A percentile compares a stretch with the other conserved stretches of the same genome.
Conservation (phyloP, 2,888 invertebrate species). For the Hirtodrosophila confusa region DNA sequence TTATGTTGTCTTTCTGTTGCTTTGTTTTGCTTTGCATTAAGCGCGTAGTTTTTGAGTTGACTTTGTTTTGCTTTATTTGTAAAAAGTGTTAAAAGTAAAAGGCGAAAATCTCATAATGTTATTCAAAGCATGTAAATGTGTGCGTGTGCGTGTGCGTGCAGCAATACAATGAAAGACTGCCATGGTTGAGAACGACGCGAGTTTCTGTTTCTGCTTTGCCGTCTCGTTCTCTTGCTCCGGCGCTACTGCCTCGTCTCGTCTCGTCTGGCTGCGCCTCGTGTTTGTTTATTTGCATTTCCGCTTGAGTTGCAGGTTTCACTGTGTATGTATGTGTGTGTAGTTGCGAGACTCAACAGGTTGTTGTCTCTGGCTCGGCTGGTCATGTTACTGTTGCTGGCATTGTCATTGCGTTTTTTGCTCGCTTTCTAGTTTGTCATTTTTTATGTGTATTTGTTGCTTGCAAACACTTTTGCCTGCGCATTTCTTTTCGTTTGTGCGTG, state of each 20-base stretch:
- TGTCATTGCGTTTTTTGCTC: constrained; percentile 67
- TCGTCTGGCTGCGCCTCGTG: constrained; percentile 55
- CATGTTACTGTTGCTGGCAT: constrained; percentile 40
- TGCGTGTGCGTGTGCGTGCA: constrained; percentile 30
- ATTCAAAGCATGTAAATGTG: constrained; percentile 64
- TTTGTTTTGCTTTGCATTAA: constrained; percentile 52
- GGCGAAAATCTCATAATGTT: constrained; percentile 77
- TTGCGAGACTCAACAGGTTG: constrained; percentile 70
- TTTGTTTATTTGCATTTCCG: constrained; percentile 81
- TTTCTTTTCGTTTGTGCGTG: constrained; percentile 62
- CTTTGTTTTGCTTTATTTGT: constrained; percentile 41
- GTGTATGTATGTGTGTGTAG: constrained; percentile 33
- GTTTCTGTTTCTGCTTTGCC: constrained; percentile 45
- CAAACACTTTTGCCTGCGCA: constrained; percentile 74
- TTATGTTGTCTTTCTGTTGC: constrained; percentile 29
- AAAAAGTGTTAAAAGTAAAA: constrained; percentile 69
- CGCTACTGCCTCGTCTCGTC: constrained; percentile 39
- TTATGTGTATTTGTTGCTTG: constrained; percentile 62
- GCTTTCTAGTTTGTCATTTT: constrained; percentile 72
- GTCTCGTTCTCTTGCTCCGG: constrained; percentile 41
- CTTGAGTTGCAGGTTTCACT: constrained; percentile 72
- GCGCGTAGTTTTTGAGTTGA: constrained; percentile 36
- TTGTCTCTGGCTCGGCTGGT: constrained; percentile 59
- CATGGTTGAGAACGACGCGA: constrained; percentile 68
- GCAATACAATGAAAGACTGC: constrained; percentile 52